Conservation (phyloP, 1,140 invertebrate species). For the Lordiphosa stackelbergi region DNA sequence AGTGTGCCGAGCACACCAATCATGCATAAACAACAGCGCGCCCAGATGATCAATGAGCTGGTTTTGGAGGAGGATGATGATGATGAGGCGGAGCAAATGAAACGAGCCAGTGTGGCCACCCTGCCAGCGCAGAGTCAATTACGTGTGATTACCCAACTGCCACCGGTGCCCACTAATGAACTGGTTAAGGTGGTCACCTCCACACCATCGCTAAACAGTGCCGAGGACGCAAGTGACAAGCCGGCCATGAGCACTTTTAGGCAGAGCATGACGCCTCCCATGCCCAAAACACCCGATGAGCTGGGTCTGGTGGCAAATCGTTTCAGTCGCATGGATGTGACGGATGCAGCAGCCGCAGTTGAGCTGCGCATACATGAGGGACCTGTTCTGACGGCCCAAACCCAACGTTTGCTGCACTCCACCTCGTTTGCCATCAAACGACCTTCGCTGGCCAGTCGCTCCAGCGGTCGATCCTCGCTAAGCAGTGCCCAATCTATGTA, state of each 20-base stretch:
- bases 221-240: slow-evolving; percentile 33
- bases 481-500: slow-evolving; percentile 67
- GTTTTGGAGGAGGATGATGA: slow-evolving; percentile 52
- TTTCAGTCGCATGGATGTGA: slow-evolving; percentile 39
- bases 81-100: slow-evolving; percentile 42
- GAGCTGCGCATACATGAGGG: slow-evolving; percentile 57
- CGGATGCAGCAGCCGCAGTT: slow-evolving; percentile 14
- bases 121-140: slow-evolving; percentile 35
- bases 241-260: slow-evolving; percentile 59
- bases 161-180: slow-evolving; percentile 33
- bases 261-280: slow-evolving; percentile 20
- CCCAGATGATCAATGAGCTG: slow-evolving; percentile 52
- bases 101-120: slow-evolving; percentile 49
- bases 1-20: slow-evolving; percentile 73
- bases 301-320: slow-evolving; percentile 55
- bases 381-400: slow-evolving; percentile 45
- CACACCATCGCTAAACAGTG: slow-evolving; percentile 43
- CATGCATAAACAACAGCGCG: slow-evolving; percentile 52
- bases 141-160: slow-evolving; percentile 45
- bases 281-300: slow-evolving; percentile 44
- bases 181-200: slow-evolving; percentile 58
- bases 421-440: slow-evolving; percentile 74
- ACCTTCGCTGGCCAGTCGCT: slow-evolving; percentile 59
- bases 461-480: slow-evolving; percentile 61
- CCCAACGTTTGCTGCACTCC: slow-evolving; percentile 61